Evolutionary conservation across 2,113 vertebrate species (phyloP).

Genomic region (Numida meleagris): DNA sequence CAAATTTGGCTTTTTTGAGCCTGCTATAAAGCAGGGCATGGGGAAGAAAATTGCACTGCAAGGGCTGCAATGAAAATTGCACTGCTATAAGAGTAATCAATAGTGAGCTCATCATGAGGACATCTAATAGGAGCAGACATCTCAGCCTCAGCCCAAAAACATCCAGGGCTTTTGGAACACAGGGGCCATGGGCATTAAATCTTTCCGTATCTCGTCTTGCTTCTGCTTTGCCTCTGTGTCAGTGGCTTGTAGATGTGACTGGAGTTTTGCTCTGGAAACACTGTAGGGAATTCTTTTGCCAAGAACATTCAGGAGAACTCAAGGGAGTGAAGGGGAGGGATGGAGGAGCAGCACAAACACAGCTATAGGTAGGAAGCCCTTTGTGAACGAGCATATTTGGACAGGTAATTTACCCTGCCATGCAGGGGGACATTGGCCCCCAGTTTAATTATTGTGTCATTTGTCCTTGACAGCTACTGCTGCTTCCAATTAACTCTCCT

Average conservation of each 20-base stretch:
- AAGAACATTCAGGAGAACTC: not conserved
- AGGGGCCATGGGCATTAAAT: not conserved
- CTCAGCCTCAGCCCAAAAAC: not conserved
- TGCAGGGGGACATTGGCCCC: not conserved
- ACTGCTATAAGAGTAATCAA: not conserved
- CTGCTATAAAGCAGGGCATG: not conserved
- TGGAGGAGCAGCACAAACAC: not conserved
- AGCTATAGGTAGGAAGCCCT: not conserved
- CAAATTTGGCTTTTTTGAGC: not conserved
- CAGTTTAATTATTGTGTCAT: slow-evolving; percentile 59
- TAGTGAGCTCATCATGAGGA: fast-evolving
- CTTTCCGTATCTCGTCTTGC: not conserved
- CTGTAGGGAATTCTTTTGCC: not conserved
- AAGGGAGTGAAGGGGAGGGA: not conserved
- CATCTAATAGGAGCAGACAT: not conserved
- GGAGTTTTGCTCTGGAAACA: not conserved
- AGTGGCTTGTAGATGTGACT: fast-evolving
- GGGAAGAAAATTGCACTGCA: not conserved
- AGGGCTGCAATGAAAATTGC: not conserved
- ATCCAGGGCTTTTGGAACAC: not conserved
- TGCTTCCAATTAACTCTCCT: slow-evolving; percentile 56
- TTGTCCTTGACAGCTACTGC: slow-evolving; percentile 54
- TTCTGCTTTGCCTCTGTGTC: not conserved
- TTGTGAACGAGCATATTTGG: not conserved
- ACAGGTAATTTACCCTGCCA: slow-evolving; percentile 47